Percentiles rank a stretch among this genome's conserved stretches.
These are phyloP conservation scores for Ommatoiulus sabulosus DNA, from an alignment of 2,888 invertebrate species.

Conservation along the genomic window DNA sequence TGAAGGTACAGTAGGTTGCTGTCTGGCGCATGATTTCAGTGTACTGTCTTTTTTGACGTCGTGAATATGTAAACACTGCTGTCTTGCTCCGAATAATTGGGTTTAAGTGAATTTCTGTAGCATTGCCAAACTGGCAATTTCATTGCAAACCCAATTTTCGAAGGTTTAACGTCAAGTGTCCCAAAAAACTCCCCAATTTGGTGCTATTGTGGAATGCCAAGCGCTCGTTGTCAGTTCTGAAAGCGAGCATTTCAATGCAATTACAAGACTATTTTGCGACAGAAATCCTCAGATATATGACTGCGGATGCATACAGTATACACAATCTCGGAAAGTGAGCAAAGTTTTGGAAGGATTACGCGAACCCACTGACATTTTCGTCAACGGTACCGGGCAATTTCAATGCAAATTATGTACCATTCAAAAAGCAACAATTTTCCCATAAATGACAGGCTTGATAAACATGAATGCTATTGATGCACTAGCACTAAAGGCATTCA, in stretches of 20 bases:
- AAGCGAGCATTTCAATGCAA: conserved; percentile 26
- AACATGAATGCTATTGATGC: background rate
- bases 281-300: background rate
- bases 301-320: background rate
- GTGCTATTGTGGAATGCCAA: background rate
- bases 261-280: conserved; percentile 3
- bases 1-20: background rate
- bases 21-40: background rate
- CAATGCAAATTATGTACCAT: background rate
- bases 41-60: background rate
- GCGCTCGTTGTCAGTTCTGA: background rate
- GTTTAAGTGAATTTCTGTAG: background rate
- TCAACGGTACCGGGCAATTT: background rate
- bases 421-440: background rate
- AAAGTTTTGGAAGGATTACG: conserved; percentile 10
- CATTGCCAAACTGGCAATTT: background rate
- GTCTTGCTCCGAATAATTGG: background rate
- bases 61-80: background rate
- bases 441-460: background rate
- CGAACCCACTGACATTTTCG: background rate
- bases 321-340: background rate
- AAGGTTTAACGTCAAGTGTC: background rate
- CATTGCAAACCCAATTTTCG: background rate
- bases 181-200: background rate
- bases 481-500: background rate